A percentile compares a stretch with the other conserved stretches of the same genome.
Conservation (phyloP, 2,888 invertebrate genomes). For the Dusona sp. region DNA sequence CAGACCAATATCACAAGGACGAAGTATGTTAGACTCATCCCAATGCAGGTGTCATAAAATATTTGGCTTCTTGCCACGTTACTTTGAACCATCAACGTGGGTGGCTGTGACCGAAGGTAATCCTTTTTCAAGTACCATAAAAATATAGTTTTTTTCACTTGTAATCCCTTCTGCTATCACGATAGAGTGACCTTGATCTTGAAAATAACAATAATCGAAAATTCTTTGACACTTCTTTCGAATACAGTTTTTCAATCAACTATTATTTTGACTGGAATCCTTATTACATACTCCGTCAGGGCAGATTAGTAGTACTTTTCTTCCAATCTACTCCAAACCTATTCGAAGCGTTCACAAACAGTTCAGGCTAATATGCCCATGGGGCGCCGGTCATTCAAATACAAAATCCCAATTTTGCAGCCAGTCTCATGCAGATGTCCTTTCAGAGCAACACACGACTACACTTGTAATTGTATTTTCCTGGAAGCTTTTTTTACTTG, state of each 20-base stretch:
- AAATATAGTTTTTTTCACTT: conserved; percentile 4
- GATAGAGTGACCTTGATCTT: conserved; percentile 4
- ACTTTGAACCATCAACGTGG: conserved; percentile 47
- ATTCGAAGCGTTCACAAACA: neutral
- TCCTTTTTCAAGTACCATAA: conserved; percentile 1
- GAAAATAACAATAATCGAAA: neutral
- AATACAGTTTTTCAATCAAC: neutral
- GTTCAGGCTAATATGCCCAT: conserved; percentile 3
- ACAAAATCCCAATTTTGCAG: conserved; percentile 6
- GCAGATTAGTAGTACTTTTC: neutral
- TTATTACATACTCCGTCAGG: neutral
- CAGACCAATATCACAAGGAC: conserved; percentile 20
- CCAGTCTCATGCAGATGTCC: neutral
- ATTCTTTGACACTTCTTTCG: neutral
- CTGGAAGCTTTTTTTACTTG: neutral
- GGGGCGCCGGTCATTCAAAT: conserved; percentile 14
- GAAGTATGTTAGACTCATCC: conserved; percentile 34
- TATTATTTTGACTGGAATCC: neutral
- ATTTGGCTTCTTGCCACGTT: conserved; percentile 38
- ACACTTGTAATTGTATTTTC: neutral
- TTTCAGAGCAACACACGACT: conserved; percentile 7
- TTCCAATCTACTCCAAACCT: neutral
- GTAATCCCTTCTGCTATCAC: neutral
- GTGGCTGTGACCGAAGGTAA: conserved; percentile 21
- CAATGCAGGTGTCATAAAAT: conserved; percentile 34